phyloP scores from a whole-genome alignment of 2,797 vertebrate genomes.

The Tarsius wallacei region DNA sequence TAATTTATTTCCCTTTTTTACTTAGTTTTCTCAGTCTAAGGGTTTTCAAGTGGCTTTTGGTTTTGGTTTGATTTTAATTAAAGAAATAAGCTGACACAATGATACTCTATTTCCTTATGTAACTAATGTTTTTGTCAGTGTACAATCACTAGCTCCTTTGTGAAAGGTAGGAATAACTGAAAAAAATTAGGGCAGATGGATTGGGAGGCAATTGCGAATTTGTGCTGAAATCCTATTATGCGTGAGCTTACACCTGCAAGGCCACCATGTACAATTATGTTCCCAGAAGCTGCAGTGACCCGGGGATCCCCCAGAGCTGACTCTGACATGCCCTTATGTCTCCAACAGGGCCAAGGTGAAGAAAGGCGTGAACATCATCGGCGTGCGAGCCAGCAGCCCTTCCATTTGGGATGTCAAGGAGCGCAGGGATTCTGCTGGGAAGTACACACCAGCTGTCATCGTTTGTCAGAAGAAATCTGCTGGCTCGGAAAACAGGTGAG shows the following conservation, averaged over 20 bases:
- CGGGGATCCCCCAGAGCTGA: neutral
- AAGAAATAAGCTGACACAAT: accelerated
- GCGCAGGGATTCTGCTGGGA: slow-evolving; percentile 89
- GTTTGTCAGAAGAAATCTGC: slow-evolving; percentile 93
- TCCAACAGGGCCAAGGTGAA: slow-evolving; percentile 94
- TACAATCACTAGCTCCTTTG: neutral
- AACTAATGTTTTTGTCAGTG: accelerated
- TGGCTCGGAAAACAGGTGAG: slow-evolving; percentile 92
- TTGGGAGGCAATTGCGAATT: neutral
- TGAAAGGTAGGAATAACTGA: neutral
- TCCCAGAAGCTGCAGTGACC: too few species aligned
- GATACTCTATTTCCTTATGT: neutral
- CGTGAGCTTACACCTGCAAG: accelerated
- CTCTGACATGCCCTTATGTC: slow-evolving; percentile 53
- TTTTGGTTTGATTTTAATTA: neutral
- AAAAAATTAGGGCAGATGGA: neutral
- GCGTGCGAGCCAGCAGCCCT: slow-evolving; percentile 94
- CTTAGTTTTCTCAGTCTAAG: neutral
- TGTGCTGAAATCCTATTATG: accelerated
- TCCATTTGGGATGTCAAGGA: slow-evolving; percentile 94
- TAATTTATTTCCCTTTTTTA: neutral
- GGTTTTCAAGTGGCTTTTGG: neutral
- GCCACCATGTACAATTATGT: accelerated
- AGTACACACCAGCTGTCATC: slow-evolving; percentile 92
- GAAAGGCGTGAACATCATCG: slow-evolving; percentile 94